Base-by-base conservation (phyloP, 2,888 invertebrate genomes). In the Netelia virgata region DNA sequence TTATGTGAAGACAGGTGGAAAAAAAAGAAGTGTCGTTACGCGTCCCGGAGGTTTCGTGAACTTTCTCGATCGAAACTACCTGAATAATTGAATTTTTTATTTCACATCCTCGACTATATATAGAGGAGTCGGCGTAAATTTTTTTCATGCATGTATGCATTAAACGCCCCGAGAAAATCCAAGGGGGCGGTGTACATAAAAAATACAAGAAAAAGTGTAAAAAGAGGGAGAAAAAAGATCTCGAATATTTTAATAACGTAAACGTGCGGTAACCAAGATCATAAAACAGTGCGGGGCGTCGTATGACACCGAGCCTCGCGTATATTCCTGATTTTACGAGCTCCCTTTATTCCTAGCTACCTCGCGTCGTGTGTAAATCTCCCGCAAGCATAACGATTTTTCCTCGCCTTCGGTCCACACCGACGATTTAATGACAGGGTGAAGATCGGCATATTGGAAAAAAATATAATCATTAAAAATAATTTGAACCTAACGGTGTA, bases 361-460 rank as follows among this genome's bases (percentile, higher is more conserved):
- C 87, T 86, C 85, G 18, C 43, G 87, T 82, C 77, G 85, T 82
- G 79, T 85, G 83, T 88, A 87, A 89, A 89, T 88, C 84, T 84
- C 84, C 84, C 82, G 66, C 76, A 78, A 86, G 83, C 83, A 82
- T 50, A 59, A 72, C 73, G 63, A 77, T 80, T 76, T 57, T 76
- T 72, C 63, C 57, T 64, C 64, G 63, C 41, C 63, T 50, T 55
- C 63, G 43, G 47, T 47, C 14, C 36, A 36, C 43, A 20, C 23
- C 16, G 47, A 50, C 63, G 53, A 55, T 61, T 61, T 70, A 69
- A 68, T 59, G 18, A 36, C 16, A 41, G 28, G 18, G 20, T 20
- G 10, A 50, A 36, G 28, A 50, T 77, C 59, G 59, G 18, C 61
- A 36, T 69, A 23, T 61, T 61, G 28, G 61, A 28, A 36, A 50